Base-by-base conservation (phyloP, 1,140 invertebrate species). In the Procambarus clarkii region DNA sequence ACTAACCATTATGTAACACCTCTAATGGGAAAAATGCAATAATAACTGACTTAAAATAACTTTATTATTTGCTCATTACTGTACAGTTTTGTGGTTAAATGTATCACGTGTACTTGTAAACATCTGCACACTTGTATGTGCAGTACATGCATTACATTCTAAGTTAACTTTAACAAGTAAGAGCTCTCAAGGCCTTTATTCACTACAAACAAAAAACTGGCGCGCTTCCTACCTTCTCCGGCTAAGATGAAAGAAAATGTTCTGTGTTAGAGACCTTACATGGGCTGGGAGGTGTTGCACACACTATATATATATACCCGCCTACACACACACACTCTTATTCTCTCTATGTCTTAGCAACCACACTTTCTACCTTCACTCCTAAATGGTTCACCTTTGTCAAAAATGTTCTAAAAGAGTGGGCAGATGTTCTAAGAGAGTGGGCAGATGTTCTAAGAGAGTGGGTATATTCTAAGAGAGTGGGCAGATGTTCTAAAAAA, bases 171-270 rank as follows among this genome's bases (percentile, higher is more conserved):
- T 71, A 46, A 34, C 54, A 84, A 48, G n/a, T 48, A 85, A 85
- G 58, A 71, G 34, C 83, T 74, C 69, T 71, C 46, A 34, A 71
- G 83, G 64, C 69, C 24, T 71, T 71, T 85, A 85, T 74, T 69
- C 60, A 85, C 60, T 81, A 81, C 48, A 58, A 69, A 71, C 48
- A 45, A 69, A 85, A 85, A 85, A 54, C 13, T 69, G 46, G 18
- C 45, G 34, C 69, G 48, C 60, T 85, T 48, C 83, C 83, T 85
- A 85, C 83, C 83, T 85, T 85, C 46, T 85, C 83, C 83, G 69
- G 83, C 83, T 85, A 85, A 85, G 83, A 85, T 69, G 83, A 69
- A 85, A 85, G 69, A 85, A 69, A 85, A 85, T 69, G 69, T 85
- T 71, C 46, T 71, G 60, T 74, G 64, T 85, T 85, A 85, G 83